phyloP scores from a whole-genome alignment of 2,797 vertebrate genomes.

The Lemur catta region DNA sequence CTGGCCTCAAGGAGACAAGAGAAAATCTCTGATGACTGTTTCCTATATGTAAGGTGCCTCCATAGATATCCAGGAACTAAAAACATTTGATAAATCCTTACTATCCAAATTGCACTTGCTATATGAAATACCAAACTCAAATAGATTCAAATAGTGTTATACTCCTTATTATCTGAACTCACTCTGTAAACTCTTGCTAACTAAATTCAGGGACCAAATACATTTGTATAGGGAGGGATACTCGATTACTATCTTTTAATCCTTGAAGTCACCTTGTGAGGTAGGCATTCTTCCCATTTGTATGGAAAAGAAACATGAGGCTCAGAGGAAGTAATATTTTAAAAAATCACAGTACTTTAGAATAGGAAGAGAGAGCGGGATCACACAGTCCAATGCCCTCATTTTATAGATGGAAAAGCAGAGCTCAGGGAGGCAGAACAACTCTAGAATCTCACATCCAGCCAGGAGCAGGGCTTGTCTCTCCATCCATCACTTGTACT shows the following conservation, averaged over 20 bases:
- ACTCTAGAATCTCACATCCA: neutral
- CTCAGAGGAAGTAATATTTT: neutral
- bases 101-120: neutral
- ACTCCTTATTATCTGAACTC: neutral
- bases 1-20: neutral
- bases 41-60: neutral
- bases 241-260: neutral
- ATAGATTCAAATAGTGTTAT: neutral
- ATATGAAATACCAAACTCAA: neutral
- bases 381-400: neutral
- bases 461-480: neutral
- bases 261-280: slow-evolving; percentile 36
- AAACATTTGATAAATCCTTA: neutral
- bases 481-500: neutral
- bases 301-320: slow-evolving; percentile 37
- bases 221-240: neutral
- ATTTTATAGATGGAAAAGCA: neutral
- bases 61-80: neutral
- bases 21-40: neutral
- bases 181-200: neutral
- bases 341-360: neutral
- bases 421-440: neutral
- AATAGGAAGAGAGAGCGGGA: neutral
- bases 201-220: neutral
- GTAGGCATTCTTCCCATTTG: slow-evolving; percentile 34